Evolutionary conservation across 1,140 invertebrate species (phyloP).

Genomic region (Drosophila orosa): DNA sequence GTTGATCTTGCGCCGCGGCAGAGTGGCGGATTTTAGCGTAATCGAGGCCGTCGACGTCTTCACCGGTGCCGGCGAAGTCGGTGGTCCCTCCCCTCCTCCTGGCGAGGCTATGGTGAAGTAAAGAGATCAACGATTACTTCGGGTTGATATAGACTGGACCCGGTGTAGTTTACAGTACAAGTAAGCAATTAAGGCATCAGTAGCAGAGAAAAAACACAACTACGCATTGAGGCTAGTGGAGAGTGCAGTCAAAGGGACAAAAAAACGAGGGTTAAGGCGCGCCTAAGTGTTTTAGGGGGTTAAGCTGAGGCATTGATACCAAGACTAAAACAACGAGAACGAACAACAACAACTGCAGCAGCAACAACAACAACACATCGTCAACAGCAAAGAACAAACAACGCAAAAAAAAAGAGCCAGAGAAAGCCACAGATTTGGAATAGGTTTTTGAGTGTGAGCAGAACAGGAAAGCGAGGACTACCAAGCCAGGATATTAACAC

Average conservation of each 20-base stretch:
- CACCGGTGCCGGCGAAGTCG: slow-evolving; percentile 81
- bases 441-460: not conserved
- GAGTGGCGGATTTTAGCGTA: slow-evolving; percentile 88
- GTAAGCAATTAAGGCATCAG: slow-evolving; percentile 52
- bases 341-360: slow-evolving; percentile 38
- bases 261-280: slow-evolving; percentile 20
- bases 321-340: slow-evolving; percentile 51
- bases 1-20: slow-evolving; percentile 87
- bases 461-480: slow-evolving; percentile 18
- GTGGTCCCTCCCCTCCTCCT: slow-evolving; percentile 53
- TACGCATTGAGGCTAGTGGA: slow-evolving; percentile 1
- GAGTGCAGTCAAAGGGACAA: slow-evolving; percentile 2
- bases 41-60: slow-evolving; percentile 87
- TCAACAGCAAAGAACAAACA: slow-evolving; percentile 29
- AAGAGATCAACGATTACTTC: not conserved
- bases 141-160: not conserved
- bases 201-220: slow-evolving; percentile 35
- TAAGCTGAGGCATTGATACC: slow-evolving; percentile 35
- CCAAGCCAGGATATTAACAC: slow-evolving; percentile 29
- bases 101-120: slow-evolving; percentile 64
- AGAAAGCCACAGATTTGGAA: slow-evolving; percentile 9
- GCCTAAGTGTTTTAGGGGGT: slow-evolving; percentile 15
- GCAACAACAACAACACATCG: slow-evolving; percentile 18
- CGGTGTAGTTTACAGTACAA: slow-evolving; percentile 6
- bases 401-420: slow-evolving; percentile 13